Evolutionary conservation across 2,888 invertebrate genomes (phyloP).

Genomic region (Stenchaetothrips biformis): DNA sequence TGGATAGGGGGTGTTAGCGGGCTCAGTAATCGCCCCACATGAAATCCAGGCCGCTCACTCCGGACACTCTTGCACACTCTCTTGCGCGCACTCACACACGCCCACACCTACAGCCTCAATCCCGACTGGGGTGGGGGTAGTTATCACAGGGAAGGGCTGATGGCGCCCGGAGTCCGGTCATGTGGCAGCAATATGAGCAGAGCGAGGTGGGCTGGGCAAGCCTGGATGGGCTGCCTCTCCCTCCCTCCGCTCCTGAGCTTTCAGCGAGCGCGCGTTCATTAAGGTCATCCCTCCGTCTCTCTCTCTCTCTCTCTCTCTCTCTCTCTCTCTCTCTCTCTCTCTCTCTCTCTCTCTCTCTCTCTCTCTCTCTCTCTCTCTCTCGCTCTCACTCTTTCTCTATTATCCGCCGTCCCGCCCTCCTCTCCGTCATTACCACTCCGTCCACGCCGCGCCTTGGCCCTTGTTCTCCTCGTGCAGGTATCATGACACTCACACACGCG

Average conservation of each 20-base stretch:
- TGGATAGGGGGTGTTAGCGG: not conserved
- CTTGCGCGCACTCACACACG: conserved; percentile 5
- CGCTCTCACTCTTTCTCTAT: too few species aligned
- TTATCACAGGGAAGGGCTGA: not conserved
- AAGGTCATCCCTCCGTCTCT: conserved; percentile 6
- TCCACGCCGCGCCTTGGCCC: not conserved
- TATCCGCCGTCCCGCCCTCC: not conserved
- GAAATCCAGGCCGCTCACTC: conserved; percentile 15
- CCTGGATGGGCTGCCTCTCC: not conserved
- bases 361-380: conserved; percentile 29
- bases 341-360: conserved; percentile 27
- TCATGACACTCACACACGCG: conserved; percentile 4
- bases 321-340: conserved; percentile 27
- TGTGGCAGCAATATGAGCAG: conserved; percentile 14
- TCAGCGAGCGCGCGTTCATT: not conserved
- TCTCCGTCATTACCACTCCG: not conserved
- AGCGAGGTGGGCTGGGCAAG: not conserved
- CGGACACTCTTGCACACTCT: not conserved
- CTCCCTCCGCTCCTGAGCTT: not conserved
- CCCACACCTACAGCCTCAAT: not conserved
- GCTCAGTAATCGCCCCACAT: not conserved
- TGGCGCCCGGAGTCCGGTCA: conserved; percentile 14
- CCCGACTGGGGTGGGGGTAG: not conserved
- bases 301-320: conserved; percentile 24
- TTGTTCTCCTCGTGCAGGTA: not conserved